Evolutionary conservation across 2,113 vertebrate genomes (phyloP), one percentile per base, ranked within the genome.

Genomic region (Shinisaurus crocodilurus): DNA sequence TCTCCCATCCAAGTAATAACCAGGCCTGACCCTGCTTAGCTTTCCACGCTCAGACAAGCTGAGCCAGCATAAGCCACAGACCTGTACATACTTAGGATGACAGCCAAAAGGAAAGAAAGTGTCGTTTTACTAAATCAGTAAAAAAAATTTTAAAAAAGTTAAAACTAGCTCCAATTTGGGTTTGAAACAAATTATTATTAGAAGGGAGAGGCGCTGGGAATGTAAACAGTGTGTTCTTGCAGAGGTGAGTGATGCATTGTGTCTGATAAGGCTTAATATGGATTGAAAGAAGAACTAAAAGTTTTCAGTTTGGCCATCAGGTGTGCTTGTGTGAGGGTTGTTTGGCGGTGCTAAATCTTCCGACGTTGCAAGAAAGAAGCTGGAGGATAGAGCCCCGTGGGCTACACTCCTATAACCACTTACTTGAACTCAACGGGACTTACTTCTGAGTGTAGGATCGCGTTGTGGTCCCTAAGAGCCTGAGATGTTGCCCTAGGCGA

Each of bases 291-390:
- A 0, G 67, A 16, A 74, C 15, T 74, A 23, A n/a, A n/a, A n/a
- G 65, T 67, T 91, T 92, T 48, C 37, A 29, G 23, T 54, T 54
- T 57, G 67, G 90, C 32, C 10, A 89, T 6, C 50, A 1, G 82
- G 37, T 45, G 82, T 27, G 13, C 4, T 65, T 91, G 45, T 82
- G 88, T 10, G 48, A n/a, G 7, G 48, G 63, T 86, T 48, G 75
- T 92, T 57, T 60, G 32, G 65, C 67, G n/a, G 88, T 13, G 63
- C 54, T 69, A 50, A 72, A 85, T 86, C 82, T 77, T 88, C 57
- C 81, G 40, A 15, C n/a, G 54, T n/a, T 75, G 80, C 72, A 2
- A 32, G 25, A 89, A 34, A 20, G 74, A 23, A 34, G 29, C 50
- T 45, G 37, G 57, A 32, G 85, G 15, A 82, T 89, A 70, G 75